A percentile compares a stretch with the other conserved stretches of the same genome.
Conservation (phyloP, 35 echinoderm and acorn worm species). For the Anneissia japonica region DNA sequence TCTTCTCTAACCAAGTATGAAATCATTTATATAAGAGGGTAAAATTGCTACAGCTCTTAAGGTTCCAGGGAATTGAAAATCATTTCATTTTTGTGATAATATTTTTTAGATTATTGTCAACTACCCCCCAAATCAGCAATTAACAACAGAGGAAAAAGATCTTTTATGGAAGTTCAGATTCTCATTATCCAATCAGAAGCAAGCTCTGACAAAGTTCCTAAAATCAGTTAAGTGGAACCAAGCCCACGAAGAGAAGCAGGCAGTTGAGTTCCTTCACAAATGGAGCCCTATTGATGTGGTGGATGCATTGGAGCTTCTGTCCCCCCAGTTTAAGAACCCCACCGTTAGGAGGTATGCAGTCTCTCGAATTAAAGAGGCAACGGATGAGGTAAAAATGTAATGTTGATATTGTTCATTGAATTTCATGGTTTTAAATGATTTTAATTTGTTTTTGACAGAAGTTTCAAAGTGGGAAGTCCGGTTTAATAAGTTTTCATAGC, state of each 20-base stretch:
- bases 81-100: not conserved
- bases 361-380: slow-evolving; percentile 69
- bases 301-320: slow-evolving; percentile 85
- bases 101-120: slow-evolving; percentile 70
- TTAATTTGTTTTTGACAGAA: too few species aligned
- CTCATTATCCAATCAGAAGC: slow-evolving; percentile 92
- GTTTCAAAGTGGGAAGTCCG: too few species aligned
- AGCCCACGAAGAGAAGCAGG: slow-evolving; percentile 86
- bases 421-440: too few species aligned
- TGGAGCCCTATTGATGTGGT: slow-evolving; percentile 93
- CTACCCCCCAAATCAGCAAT: slow-evolving; percentile 66
- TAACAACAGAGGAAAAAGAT: slow-evolving; percentile 78
- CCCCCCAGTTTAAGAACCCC: slow-evolving; percentile 82
- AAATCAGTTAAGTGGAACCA: slow-evolving; percentile 96
- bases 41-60: too few species aligned
- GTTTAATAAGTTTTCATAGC: too few species aligned
- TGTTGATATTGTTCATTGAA: too few species aligned
- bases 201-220: slow-evolving; percentile 92
- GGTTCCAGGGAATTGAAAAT: too few species aligned
- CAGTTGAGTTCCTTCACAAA: slow-evolving; percentile 62
- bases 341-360: slow-evolving; percentile 88
- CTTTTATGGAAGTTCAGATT: slow-evolving; percentile 89
- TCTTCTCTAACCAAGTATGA: too few species aligned
- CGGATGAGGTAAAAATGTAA: slow-evolving; percentile 97
- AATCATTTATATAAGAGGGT: too few species aligned